Conservation (phyloP, 2,888 invertebrate species). For the Limnephilus auricula region DNA sequence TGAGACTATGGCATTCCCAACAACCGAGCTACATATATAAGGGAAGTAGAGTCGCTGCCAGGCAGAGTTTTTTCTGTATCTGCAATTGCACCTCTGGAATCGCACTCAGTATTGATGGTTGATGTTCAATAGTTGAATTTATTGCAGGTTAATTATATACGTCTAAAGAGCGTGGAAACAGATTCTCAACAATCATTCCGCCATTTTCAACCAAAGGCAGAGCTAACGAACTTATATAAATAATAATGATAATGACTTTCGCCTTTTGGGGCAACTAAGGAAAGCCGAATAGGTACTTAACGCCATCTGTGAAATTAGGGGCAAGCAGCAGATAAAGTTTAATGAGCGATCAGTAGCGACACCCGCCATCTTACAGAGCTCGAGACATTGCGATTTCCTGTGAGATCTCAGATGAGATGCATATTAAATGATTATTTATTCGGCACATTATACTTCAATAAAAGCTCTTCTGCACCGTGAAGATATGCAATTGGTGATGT, state of each 20-base stretch:
- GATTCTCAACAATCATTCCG: not conserved
- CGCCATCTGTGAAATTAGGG: slow-evolving; percentile 10
- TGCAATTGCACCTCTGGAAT: no score
- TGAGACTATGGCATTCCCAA: no score
- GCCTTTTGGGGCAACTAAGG: not conserved
- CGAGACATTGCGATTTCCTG: not conserved
- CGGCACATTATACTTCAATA: not conserved
- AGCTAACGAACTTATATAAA: not conserved
- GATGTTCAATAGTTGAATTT: no score
- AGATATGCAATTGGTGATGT: not conserved
- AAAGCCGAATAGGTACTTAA: not conserved
- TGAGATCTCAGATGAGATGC: not conserved
- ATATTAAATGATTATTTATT: not conserved
- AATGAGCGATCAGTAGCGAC: not conserved
- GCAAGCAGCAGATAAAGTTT: slow-evolving; percentile 9
- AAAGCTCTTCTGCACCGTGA: not conserved
- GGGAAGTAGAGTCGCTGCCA: no score
- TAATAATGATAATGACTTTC: not conserved
- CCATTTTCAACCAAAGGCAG: not conserved
- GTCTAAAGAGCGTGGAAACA: not conserved
- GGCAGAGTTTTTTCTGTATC: no score
- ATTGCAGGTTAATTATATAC: no score
- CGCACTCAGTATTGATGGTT: no score
- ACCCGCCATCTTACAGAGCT: not conserved
- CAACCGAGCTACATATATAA: no score